These are phyloP conservation scores for Prionchulus punctatus DNA, from an alignment of 2,888 invertebrate species.

Conservation along the genomic window DNA sequence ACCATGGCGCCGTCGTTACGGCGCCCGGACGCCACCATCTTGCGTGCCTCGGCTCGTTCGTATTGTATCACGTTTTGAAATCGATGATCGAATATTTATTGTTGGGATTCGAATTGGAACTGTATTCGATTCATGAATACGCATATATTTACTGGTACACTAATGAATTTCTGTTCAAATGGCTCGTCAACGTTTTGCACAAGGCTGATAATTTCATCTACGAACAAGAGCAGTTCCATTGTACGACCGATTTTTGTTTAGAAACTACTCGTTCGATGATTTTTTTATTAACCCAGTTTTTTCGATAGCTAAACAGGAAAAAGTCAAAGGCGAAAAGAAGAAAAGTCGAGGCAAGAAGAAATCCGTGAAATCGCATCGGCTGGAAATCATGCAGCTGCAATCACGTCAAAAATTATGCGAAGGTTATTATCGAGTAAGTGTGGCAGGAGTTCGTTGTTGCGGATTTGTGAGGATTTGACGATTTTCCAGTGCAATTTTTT, in stretches of 20 bases:
- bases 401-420: constrained; percentile 84
- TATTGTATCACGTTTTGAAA: constrained; percentile 74
- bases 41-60: constrained; percentile 83
- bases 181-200: constrained; percentile 73
- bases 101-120: constrained; percentile 80
- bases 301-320: constrained; percentile 20
- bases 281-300: no score
- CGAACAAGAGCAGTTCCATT: constrained; percentile 48
- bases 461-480: no score
- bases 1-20: constrained; percentile 48
- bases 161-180: constrained; percentile 76
- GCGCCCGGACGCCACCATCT: constrained; percentile 54
- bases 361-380: constrained; percentile 52
- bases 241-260: not conserved
- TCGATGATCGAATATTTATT: constrained; percentile 84
- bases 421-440: constrained; percentile 64
- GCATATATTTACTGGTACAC: constrained; percentile 78
- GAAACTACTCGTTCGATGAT: constrained; percentile 28
- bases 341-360: constrained; percentile 43
- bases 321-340: constrained; percentile 37
- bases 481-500: not conserved
- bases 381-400: constrained; percentile 72
- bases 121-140: constrained; percentile 89
- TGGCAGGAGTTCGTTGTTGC: no score
- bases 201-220: constrained; percentile 68